Conservation (phyloP, 92 coral and sea anemone genomes). For the Scolanthus callimorphus region DNA sequence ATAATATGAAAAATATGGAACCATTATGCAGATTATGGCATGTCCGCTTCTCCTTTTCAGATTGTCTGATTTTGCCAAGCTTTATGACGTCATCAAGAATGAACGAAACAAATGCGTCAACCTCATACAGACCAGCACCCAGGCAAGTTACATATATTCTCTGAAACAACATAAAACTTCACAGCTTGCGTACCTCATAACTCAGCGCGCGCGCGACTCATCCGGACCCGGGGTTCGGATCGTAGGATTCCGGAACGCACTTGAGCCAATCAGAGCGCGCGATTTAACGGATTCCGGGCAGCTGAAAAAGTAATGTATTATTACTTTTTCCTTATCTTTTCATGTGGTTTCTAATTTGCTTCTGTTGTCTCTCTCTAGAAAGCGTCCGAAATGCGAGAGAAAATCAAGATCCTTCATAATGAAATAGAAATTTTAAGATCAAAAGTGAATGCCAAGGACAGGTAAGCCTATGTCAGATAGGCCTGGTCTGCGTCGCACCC, state of each 20-base stretch:
- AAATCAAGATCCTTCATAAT: slow-evolving; percentile 93
- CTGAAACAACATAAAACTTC: no score
- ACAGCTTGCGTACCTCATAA: no score
- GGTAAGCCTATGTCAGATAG: slow-evolving; percentile 59
- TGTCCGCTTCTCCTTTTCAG: slow-evolving; percentile 54
- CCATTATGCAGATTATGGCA: no score
- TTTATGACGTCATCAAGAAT: slow-evolving; percentile 97
- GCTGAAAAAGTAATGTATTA: no score
- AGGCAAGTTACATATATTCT: slow-evolving; percentile 65
- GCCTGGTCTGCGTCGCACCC: no score
- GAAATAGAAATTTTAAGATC: slow-evolving; percentile 98
- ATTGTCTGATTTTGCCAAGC: slow-evolving; percentile 93
- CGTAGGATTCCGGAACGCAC: no score
- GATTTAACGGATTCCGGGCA: no score
- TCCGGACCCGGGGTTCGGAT: no score
- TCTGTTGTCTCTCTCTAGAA: slow-evolving; percentile 47
- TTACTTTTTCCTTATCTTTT: no score
- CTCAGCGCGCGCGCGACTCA: no score
- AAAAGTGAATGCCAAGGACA: slow-evolving; percentile 97
- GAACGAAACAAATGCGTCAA: slow-evolving; percentile 97
- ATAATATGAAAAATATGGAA: no score
- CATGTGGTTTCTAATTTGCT: background rate
- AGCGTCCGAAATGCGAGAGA: slow-evolving; percentile 99
- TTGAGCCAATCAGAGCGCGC: no score
- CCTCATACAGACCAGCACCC: slow-evolving; percentile 96